These are phyloP conservation scores for Tromatobia lineatoria DNA, from an alignment of 2,888 invertebrate species.

Conservation along the genomic window DNA sequence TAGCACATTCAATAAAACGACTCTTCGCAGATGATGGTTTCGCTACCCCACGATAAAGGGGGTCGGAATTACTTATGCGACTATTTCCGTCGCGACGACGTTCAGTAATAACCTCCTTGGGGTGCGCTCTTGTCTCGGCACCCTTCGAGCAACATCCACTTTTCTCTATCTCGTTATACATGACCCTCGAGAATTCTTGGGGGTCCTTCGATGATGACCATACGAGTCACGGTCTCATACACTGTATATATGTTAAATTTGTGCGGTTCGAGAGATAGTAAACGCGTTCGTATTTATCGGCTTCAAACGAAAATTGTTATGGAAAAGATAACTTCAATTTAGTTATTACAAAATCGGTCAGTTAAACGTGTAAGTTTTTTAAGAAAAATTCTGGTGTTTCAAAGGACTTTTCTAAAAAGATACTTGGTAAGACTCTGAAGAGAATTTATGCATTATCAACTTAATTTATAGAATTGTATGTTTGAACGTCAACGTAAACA, in stretches of 20 bases:
- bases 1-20: constrained; percentile 69
- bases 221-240: constrained; percentile 9
- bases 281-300: neutral
- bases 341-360: neutral
- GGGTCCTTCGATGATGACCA: constrained; percentile 28
- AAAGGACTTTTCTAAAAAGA: neutral
- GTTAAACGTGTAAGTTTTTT: neutral
- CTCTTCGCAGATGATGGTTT: constrained; percentile 67
- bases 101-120: constrained; percentile 55
- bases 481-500: too few species aligned
- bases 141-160: constrained; percentile 39
- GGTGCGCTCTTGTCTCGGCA: constrained; percentile 51
- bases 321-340: neutral
- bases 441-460: too few species aligned
- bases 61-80: constrained; percentile 71
- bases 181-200: constrained; percentile 46
- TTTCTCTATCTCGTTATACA: constrained; percentile 53
- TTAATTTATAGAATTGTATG: too few species aligned
- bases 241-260: neutral
- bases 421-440: too few species aligned
- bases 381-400: neutral
- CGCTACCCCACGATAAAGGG: constrained; percentile 36
- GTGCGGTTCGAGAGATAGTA: neutral
- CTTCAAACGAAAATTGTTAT: neutral
- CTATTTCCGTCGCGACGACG: constrained; percentile 68